Conservation (phyloP, 1,140 invertebrate species). For the Drosophila melanica region DNA sequence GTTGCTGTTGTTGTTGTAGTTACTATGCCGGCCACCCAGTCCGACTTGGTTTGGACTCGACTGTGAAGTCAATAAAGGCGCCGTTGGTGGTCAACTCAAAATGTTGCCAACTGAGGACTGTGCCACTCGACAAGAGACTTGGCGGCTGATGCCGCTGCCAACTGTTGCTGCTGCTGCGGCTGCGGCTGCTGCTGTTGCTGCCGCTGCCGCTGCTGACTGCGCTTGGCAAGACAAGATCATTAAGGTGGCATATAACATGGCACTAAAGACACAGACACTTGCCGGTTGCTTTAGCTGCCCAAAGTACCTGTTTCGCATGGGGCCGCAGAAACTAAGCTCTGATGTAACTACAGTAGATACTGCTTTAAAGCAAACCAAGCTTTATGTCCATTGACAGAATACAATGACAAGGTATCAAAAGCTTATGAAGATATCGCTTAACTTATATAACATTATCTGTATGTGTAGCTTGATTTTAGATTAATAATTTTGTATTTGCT, state of each 20-base stretch:
- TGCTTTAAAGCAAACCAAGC: not conserved
- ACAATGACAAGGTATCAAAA: too few species aligned
- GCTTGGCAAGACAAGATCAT: constrained; percentile 83
- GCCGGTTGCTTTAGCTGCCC: constrained; percentile 45
- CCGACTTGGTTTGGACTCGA: constrained; percentile 37
- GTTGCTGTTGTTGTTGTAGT: constrained; percentile 30
- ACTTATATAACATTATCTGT: too few species aligned
- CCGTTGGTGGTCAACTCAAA: constrained; percentile 80
- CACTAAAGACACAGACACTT: constrained; percentile 82
- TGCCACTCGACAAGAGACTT: constrained; percentile 39
- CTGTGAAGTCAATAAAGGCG: constrained; percentile 82
- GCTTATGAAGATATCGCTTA: too few species aligned
- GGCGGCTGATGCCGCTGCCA: constrained; percentile 18
- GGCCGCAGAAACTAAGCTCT: constrained; percentile 13
- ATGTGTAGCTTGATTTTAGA: too few species aligned
- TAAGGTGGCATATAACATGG: constrained; percentile 84
- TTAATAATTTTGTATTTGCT: too few species aligned
- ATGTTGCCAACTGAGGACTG: constrained; percentile 62
- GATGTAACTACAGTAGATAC: constrained; percentile 39
- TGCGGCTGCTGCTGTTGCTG: constrained; percentile 17
- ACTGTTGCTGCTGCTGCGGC: not conserved
- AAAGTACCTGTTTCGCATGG: constrained; percentile 76
- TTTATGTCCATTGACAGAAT: not conserved
- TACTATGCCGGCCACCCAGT: constrained; percentile 37
- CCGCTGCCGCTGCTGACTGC: constrained; percentile 22